These are phyloP conservation scores for Torymus aiolomorphi DNA, from an alignment of 2,888 invertebrate genomes.

Conservation along the genomic window DNA sequence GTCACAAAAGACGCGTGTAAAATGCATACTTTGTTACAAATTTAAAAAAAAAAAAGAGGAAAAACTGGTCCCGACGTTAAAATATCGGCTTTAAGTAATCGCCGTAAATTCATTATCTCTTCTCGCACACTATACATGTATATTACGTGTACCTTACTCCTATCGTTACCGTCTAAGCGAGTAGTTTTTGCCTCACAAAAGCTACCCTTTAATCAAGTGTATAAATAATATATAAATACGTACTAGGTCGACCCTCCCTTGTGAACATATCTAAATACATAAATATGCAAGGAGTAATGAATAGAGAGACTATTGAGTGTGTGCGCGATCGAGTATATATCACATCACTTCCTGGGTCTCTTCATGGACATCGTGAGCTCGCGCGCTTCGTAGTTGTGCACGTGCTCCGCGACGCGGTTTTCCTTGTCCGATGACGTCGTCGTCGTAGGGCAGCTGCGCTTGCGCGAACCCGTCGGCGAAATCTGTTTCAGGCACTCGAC, in stretches of 20 bases:
- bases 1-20: slow-evolving; percentile 21
- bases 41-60: slow-evolving; percentile 9
- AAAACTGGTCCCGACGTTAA: background rate
- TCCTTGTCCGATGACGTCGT: slow-evolving; percentile 36
- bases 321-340: background rate
- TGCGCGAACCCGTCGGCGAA: slow-evolving; percentile 80
- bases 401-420: slow-evolving; percentile 25
- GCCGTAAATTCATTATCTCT: slow-evolving; percentile 1
- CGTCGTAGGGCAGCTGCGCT: slow-evolving; percentile 67
- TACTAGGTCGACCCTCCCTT: background rate
- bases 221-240: slow-evolving; percentile 11
- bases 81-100: slow-evolving; percentile 7
- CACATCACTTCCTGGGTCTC: slow-evolving; percentile 51
- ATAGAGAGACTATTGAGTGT: no score
- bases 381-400: slow-evolving; percentile 33
- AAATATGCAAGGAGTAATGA: slow-evolving; percentile 3
- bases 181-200: slow-evolving; percentile 40
- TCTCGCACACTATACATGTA: slow-evolving; percentile 4
- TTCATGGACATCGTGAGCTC: slow-evolving; percentile 40
- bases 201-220: background rate
- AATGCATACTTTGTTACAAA: slow-evolving; percentile 40
- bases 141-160: slow-evolving; percentile 14
- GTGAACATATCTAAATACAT: slow-evolving; percentile 22
- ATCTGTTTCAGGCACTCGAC: slow-evolving; percentile 92
- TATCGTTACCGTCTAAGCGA: slow-evolving; percentile 12